Evolutionary conservation across 2,888 invertebrate species (phyloP), one percentile per base, ranked within the genome.

Genomic region (Zaprionus lineosus): DNA sequence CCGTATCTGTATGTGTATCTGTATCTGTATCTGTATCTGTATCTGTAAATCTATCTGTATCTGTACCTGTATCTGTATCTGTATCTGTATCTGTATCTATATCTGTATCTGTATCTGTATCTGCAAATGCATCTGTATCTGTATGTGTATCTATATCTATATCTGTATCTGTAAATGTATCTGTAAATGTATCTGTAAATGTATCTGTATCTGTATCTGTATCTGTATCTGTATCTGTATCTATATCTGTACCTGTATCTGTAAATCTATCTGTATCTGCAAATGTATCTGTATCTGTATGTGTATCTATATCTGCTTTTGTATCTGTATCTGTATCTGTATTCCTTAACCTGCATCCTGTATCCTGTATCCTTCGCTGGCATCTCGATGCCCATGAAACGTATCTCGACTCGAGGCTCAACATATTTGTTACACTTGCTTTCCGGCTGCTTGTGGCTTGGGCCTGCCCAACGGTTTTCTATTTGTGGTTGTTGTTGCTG

Each of bases 351-450:
- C n/a, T n/a, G n/a, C n/a, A n/a, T n/a, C n/a, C n/a, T n/a, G n/a
- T n/a, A n/a, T n/a, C n/a, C 59, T 46, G 31, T 41, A 37, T 16
- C 39, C 40, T n/a, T 19, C 34, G 52, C 11, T 39, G 36, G 62
- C 40, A 47, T 24, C 39, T 47, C 41, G 28, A 33, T 16, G 34
- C 36, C 2, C 12, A 9, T 16, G 19, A 19, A n/a, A 39, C 15
- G 44, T 52, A 46, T 43, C 41, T 26, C 29, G 46, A 56, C 41
- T 26, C 29, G 46, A 56, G 47, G 57, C 57, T 44, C 56, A 67
- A 74, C 71, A 76, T 82, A 78, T 82, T 76, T 82, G 76, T 64
- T 82, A 74, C 79, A 82, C 72, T 82, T 74, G 71, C 57, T 51
- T 46, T 50, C 24, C 50, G 59, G 33, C 39, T 29, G 59, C 58